Evolutionary conservation across 1,140 invertebrate species (phyloP), one percentile per base, ranked within the genome.

Genomic region (Polypedilum pembai): DNA sequence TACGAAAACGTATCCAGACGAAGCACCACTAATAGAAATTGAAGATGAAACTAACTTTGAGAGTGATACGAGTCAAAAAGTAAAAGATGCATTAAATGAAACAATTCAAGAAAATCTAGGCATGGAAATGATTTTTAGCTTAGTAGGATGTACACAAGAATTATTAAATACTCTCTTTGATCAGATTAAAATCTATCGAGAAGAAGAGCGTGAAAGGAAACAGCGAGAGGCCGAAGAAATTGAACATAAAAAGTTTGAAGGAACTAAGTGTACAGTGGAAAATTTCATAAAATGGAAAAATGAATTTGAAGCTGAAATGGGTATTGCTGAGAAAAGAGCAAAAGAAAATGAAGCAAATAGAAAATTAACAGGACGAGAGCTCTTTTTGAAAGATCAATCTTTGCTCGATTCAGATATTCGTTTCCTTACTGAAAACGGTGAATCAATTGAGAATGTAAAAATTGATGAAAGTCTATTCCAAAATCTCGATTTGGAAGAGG

Each of bases 101-200:
- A 87, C 91, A 82, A 91, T 88, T 75, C 84, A 91, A 76, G 93
- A 96, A 80, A 98, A 96, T 85, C 78, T 98, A 75, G 96, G 96
- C 3, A 98, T 95, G 90, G 95, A 95, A 12, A 98, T 98, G 95
- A 88, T 98, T 33, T 99, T 98, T 82, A 98, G 95, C 24, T 83
- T 99, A 78, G 95, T 98, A 3, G 96, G 94, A 69, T 88, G 91
- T 73, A 90, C 94, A 7, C 92, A 95, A 83, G 96, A 99, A 83
- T 95, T 94, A 93, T 83, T 96, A 0, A 94, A 94, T 83, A 86
- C 88, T 21, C 88, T 90, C 77, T 92, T 90, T 87, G 95, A 97
- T 82, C 86, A 87, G 72, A 86, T 89, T 63, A 91, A 91, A 78
- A 88, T 89, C 76, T 84, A 87, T 72, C 85, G 87, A 78, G 89